Evolutionary conservation across 2,113 vertebrate species (phyloP), one percentile per base, ranked within the genome.

Genomic region (Heliornis fulica): DNA sequence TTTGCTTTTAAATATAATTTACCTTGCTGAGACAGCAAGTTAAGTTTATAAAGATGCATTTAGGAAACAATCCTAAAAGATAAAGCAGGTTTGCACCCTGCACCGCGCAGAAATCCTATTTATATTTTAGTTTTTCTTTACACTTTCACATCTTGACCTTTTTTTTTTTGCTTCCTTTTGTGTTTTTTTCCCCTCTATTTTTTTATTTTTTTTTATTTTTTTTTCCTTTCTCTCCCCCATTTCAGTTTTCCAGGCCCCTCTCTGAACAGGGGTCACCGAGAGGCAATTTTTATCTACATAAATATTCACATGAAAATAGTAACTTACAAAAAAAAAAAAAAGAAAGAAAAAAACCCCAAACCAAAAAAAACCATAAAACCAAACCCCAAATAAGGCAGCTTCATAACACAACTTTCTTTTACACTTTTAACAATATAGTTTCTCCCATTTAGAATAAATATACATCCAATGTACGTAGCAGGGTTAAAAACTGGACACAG

Each of bases 301-400:
- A 98, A 98, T 98, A 98, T 98, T 98, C 98, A 98, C 98, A 98
- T 97, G 98, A 98, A 98, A 99, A 98, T 98, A 99, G 99, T 99
- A 99, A 99, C 98, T 99, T 99, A 99, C 98, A 99, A 98, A 99
- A 91, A 94, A 96, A 40, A 98, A 86, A 95, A 97, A 98, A 98
- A 98, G 98, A 97, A 72, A 90, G 89, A 93, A 96, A 46, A 98
- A 98, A 98, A 98, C 98, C 31, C 51, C 25, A 25, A 26, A 95
- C 89, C 94, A 71, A 95, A 96, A 90, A 93, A 94, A 96, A 96
- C 93, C 26, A n/a, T n/a, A n/a, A 32, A 43, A 43, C 25, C 50
- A 51, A 51, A 16, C 29, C 94, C 83, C 89, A 98, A 98, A 98
- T 99, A 99, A 99, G 99, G 99, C 99, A 99, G 99, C 98, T 98